Evolutionary conservation across 2,113 vertebrate genomes (phyloP), one percentile per base, ranked within the genome.

Genomic region (Turdus rufiventris): DNA sequence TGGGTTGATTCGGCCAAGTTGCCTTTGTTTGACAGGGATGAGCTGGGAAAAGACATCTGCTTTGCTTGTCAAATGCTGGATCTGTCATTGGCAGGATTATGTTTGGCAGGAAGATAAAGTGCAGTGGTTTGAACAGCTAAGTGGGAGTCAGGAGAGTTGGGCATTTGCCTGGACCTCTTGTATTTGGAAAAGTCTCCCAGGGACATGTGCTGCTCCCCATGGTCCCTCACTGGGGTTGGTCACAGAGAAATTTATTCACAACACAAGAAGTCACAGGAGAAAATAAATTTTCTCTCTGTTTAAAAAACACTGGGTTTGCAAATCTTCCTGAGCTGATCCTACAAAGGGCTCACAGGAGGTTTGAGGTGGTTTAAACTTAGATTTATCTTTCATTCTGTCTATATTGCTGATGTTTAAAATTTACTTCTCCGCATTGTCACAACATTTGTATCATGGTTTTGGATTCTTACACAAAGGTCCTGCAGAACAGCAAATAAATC

Each of bases 91-190:
- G 63, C 83, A 78, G 63, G 79, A 16, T 78, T 67, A 1, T 43
- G 40, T 45, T 67, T 96, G 94, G 89, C 89, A 95, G 84, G 38
- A 75, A 24, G 36, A 45, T 31, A 3, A 25, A 74, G 53, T 34
- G 34, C 50, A 84, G 56, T n/a, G 75, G n/a, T 90, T 93, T 76
- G 79, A 77, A 18, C 71, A 91, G 83, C 36, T 33, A 15, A 94
- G 24, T 16, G 68, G 63, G 76, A 86, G 36, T 81, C 57, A 33
- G 76, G 89, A 72, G 63, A 38, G 45, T 31, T 95, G 94, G 53
- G 80, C 31, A 33, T 53, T 40, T 95, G 68, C 89, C 94, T 93
- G 83, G 76, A n/a, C 20, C 48, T 91, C 66, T 84, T 91, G 57
- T 56, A 16, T 63, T 72, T 87, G 86, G 43, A n/a, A n/a, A 78